A percentile compares a stretch with the other conserved stretches of the same genome.
These are phyloP conservation scores for Dendropsophus ebraccatus DNA, from an alignment of 2,113 vertebrate genomes.

Conservation along the genomic window DNA sequence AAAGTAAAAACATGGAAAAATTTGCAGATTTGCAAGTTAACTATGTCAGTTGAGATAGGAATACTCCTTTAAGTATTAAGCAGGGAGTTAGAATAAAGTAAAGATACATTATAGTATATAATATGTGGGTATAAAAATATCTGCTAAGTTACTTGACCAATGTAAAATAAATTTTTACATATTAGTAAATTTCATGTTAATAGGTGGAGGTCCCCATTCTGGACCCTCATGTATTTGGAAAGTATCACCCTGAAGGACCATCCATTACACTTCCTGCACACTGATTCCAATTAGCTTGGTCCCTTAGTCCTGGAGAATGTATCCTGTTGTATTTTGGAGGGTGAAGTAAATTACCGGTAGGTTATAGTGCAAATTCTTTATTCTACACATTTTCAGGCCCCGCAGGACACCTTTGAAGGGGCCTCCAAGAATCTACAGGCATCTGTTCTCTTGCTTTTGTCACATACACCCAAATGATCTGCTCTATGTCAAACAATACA, in stretches of 20 bases:
- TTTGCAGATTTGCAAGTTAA: no score
- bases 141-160: no score
- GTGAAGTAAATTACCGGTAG: neutral
- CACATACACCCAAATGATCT: slow-evolving; percentile 6
- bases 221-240: neutral
- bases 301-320: neutral
- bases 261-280: neutral
- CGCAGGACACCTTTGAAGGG: neutral
- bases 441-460: slow-evolving; percentile 24
- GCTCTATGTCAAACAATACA: slow-evolving; percentile 4
- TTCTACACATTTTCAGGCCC: neutral
- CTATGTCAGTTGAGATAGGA: no score
- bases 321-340: neutral
- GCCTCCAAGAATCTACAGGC: neutral
- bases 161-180: no score
- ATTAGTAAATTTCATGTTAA: no score
- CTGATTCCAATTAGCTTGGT: neutral
- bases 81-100: no score
- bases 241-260: neutral
- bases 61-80: no score
- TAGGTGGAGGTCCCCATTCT: neutral
- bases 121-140: no score
- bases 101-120: neutral
- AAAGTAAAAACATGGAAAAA: no score
- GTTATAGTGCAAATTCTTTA: slow-evolving; percentile 21